Base-by-base conservation (phyloP, 2,113 vertebrate species). In the Ondatra zibethicus region DNA sequence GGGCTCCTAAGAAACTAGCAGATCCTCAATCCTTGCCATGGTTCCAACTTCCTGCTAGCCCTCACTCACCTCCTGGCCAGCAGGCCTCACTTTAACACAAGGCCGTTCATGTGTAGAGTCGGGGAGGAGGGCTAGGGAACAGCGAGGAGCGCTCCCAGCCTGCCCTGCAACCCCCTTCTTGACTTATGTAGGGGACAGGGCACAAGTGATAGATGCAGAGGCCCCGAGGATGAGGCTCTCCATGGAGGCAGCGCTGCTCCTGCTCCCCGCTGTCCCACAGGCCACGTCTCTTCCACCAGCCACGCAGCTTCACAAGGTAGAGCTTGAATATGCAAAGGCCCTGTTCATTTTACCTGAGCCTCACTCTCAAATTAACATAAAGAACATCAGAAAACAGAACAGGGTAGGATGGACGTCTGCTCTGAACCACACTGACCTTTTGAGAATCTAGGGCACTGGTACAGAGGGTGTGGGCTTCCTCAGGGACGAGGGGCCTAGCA, bases 121-220 rank as follows among this genome's bases (percentile, higher is more conserved):
- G 58, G 39, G 63, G 7, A n/a, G 36, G 5, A 58, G 50, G 52
- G 52, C 10, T 42, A 6, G 36, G 55, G 63, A 66, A 55, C 7
- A 25, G 36, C 55, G 42, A n/a, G 13, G 11, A 12, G 33, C 36
- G 50, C 88, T 63, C n/a, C 19, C 10, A 4, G 3, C 19, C 61
- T 27, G 25, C 3, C 42, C 36, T 50, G 11, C 7, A 25, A 82
- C 1, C 1, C 23, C 47, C 25, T 1, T 81, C 82, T 10, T 0
- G 1, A 33, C 4, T 39, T 11, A 3, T 0, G 0, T 23, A 42
- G 88, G 39, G 58, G 36, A 84, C 14, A 82, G 50, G 52, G 33
- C 9, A 6, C 19, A 31, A 8, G 1, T n/a, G 12, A 4, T 36
- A 73, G 25, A 14, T 0, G 2, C 45, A 36, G 3, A 42, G 76